Evolutionary conservation across 1,140 invertebrate species (phyloP), one percentile per base, ranked within the genome.

Genomic region (Steinernema feltiae): DNA sequence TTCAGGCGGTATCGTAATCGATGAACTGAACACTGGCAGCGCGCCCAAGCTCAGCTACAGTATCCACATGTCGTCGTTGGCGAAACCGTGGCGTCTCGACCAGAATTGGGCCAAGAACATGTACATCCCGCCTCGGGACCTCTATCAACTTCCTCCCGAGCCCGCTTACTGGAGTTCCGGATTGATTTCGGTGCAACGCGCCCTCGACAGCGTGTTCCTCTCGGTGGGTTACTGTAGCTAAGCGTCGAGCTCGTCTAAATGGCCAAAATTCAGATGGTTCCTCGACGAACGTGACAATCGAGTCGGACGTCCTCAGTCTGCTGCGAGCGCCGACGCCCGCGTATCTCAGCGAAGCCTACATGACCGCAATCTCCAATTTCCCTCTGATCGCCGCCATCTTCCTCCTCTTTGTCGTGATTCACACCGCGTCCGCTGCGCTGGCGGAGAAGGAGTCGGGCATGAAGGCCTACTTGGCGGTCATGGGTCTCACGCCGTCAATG

Each of bases 391-490:
- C 53, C 7, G 53, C 53, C 24, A 3, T 63, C 53, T 63, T 63
- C 53, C 53, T 63, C 53, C 53, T 63, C 53, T 63, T 63, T 21
- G 53, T 63, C 24, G 53, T 63, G 12, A 12, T 63, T 3, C 53
- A 63, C 24, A 63, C 53, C 7, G 24, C 12, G 7, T 63, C 53
- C 53, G 53, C 15, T 3, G 53, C 24, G 2, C 53, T 63, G 2
- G 53, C 53, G 12, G 53, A 63, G 53, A 63, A 63, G 53, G 53
- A 63, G 24, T 63, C 53, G 7, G 53, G 53, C 15, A 63, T 63
- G 53, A 63, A 63, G 24, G 53, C 53, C 3, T 63, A 63, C 53
- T 63, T 63, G 53, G 53, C 53, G 7, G 53, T 63, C 7, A 63
- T 63, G 53, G 53, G 53, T 15, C 53, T 63, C 12, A n/a, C 53